Evolutionary conservation across 2,797 vertebrate genomes (phyloP), one percentile per base, ranked within the genome.

Genomic region (Meriones psammophilus): DNA sequence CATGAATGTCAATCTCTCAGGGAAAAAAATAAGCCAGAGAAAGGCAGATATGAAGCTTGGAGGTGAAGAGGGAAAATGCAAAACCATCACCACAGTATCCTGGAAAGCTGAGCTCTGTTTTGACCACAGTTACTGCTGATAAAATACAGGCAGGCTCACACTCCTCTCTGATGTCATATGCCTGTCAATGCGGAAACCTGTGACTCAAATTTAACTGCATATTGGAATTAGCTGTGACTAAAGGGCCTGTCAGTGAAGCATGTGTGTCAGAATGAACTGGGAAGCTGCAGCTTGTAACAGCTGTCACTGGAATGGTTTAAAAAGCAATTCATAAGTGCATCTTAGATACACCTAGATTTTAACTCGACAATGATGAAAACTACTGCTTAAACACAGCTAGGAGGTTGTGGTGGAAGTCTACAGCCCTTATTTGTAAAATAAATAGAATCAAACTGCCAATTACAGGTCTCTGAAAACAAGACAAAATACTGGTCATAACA

Each of bases 401-500:
- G 83, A 92, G 5, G 5, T 42, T 28, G 77, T 1, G 26, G 46
- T 78, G 30, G 15, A 60, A 42, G 24, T 62, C 39, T 95, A 10
- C 33, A 66, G 80, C 89, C 42, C 58, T 93, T 88, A 90, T 50
- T 68, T n/a, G 60, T 76, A 80, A 96, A 94, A 90, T 76, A 79
- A 94, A 92, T 86, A 4, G 54, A 88, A 36, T 1, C 1, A 60
- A 33, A 22, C 18, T 60, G 77, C 71, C 28, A 64, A 69, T 88
- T 92, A 94, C 0, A 80, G 26, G 12, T 50, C 2, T 76, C 60
- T 73, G 81, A 83, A 39, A 79, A 93, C 54, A 79, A 90, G 56
- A 80, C 15, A 87, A n/a, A 96, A 62, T 78, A 62, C 10, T 58
- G 80, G 6, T 76, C 9, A 92, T 71, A 60, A 78, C 84, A 84